Evolutionary conservation across 1,140 invertebrate species (phyloP).

Genomic region (Caerostris extrusa): DNA sequence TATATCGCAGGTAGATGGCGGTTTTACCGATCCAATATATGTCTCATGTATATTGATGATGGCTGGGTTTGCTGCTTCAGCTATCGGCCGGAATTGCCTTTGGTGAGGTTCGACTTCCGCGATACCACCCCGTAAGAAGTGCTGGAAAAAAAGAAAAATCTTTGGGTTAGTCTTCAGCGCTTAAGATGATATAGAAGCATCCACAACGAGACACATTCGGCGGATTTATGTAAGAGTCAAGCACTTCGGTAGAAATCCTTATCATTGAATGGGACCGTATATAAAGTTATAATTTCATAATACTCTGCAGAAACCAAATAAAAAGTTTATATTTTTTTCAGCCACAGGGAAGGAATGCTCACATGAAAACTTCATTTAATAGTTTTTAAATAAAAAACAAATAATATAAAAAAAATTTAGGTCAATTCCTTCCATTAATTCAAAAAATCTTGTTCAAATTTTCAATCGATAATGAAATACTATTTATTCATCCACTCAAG

Average conservation of each 20-base stretch:
- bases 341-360: too few relatives aligned
- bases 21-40: constrained; percentile 70
- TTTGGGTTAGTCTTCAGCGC: constrained; percentile 41
- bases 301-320: too few relatives aligned
- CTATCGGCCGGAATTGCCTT: constrained; percentile 39
- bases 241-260: background rate
- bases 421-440: too few relatives aligned
- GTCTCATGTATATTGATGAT: constrained; percentile 72
- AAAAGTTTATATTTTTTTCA: too few relatives aligned
- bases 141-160: background rate
- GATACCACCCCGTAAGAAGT: constrained; percentile 21
- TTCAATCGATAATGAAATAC: too few relatives aligned
- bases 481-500: too few relatives aligned
- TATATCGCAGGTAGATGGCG: constrained; percentile 49
- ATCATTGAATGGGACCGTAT: constrained; percentile 22
- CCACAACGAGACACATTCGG: background rate
- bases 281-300: background rate
- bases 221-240: background rate
- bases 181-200: constrained; percentile 48
- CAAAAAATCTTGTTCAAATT: too few relatives aligned
- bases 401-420: too few relatives aligned
- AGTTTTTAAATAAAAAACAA: too few relatives aligned
- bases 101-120: background rate
- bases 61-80: constrained; percentile 37
- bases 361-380: too few relatives aligned